phyloP scores from a whole-genome alignment of 1,140 invertebrate genomes.

The Forficula auricularia region DNA sequence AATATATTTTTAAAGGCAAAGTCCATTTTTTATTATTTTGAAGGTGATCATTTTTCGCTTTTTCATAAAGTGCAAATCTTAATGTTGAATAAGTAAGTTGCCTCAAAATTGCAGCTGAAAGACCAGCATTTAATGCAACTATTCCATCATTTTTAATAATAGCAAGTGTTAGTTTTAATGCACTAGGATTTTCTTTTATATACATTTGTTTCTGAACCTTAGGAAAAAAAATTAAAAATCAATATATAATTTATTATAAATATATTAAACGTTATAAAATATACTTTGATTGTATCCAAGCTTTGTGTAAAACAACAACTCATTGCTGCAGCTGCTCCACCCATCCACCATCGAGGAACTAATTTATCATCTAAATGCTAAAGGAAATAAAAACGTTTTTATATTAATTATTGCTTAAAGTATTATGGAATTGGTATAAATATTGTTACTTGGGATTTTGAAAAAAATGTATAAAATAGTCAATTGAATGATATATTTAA shows the following conservation, averaged over 20 bases:
- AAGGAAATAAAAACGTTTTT: too few relatives aligned
- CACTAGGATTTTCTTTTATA: slow-evolving; percentile 62
- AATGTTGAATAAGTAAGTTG: slow-evolving; percentile 95
- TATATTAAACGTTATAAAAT: not conserved
- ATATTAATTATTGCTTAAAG: too few relatives aligned
- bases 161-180: slow-evolving; percentile 47
- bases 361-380: not conserved
- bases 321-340: slow-evolving; percentile 6
- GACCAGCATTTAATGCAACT: slow-evolving; percentile 85
- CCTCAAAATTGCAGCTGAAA: slow-evolving; percentile 84
- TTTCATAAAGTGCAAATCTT: slow-evolving; percentile 91
- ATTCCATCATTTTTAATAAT: slow-evolving; percentile 71
- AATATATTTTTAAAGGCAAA: slow-evolving; percentile 27
- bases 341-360: slow-evolving; percentile 8
- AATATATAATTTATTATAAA: not conserved
- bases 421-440: too few relatives aligned
- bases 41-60: too few relatives aligned
- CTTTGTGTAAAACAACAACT: slow-evolving; percentile 8
- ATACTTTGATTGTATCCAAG: slow-evolving; percentile 8
- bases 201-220: slow-evolving; percentile 60
- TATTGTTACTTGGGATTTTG: too few relatives aligned
- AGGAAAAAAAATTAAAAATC: not conserved
- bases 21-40: too few relatives aligned
- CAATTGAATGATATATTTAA: too few relatives aligned
- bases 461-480: too few relatives aligned